These are phyloP conservation scores for Pterocles orientalis DNA, from an alignment of 2,113 vertebrate genomes.

Conservation along the genomic window DNA sequence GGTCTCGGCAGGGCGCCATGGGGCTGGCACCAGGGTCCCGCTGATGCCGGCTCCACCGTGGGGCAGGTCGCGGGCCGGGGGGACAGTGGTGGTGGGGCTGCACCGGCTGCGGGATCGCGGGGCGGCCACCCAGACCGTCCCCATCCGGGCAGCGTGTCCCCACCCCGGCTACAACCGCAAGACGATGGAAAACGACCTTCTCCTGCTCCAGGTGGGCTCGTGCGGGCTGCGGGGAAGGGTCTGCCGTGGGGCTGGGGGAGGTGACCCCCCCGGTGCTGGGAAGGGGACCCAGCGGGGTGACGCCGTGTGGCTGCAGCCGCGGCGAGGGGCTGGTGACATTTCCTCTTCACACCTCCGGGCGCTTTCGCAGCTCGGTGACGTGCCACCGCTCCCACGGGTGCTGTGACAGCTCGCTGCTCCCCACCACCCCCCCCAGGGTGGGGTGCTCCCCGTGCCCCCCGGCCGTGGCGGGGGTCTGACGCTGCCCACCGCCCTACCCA, in stretches of 20 bases:
- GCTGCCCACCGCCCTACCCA: accelerated
- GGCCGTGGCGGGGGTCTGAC: not conserved
- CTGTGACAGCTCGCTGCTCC: accelerated
- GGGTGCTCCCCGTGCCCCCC: not conserved
- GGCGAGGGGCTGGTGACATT: not conserved
- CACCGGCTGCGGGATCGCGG: accelerated
- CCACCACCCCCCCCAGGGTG: accelerated
- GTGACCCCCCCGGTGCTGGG: not conserved
- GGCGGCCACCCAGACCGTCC: not conserved
- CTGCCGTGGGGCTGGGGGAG: not conserved
- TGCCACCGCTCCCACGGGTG: accelerated
- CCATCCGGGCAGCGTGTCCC: not conserved
- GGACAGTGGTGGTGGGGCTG: not conserved
- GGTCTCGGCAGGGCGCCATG: accelerated
- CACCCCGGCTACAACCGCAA: accelerated
- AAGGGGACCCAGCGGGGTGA: accelerated
- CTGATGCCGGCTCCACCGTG: accelerated
- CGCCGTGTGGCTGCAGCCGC: no score
- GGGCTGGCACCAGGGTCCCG: accelerated
- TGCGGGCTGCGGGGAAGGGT: accelerated
- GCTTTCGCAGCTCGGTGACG: not conserved
- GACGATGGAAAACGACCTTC: not conserved
- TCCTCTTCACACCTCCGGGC: not conserved
- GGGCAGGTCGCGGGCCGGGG: accelerated
- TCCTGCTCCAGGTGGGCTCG: conserved; percentile 18